Evolutionary conservation across 1,140 invertebrate genomes (phyloP), one percentile per base, ranked within the genome.

Genomic region (Gonatopus flavifemur): DNA sequence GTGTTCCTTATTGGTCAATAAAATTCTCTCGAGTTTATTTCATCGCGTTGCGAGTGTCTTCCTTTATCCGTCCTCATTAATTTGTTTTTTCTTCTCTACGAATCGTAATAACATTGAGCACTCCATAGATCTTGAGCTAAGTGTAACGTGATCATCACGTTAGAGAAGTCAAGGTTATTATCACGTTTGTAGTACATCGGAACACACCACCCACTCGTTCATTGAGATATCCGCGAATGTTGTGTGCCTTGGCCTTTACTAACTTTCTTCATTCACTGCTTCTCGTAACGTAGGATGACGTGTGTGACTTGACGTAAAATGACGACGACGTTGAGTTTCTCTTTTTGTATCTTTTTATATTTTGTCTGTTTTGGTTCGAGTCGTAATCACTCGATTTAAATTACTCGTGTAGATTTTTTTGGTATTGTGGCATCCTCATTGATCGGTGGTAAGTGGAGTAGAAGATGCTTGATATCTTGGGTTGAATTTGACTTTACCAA

Each of bases 131-230:
- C 59, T 64, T 59, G n/a, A 53, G 48, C 42, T n/a, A n/a, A n/a
- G 36, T 53, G 56, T 66, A 62, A 64, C 59, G 57, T 56, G 59
- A 61, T 58, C 57, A 62, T 60, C 45, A 54, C 59, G n/a, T n/a
- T n/a, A n/a, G n/a, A n/a, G n/a, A 52, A 60, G 57, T 66, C 72
- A 74, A 75, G 70, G 72, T 67, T 74, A 75, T 70, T 74, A 72
- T 72, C 72, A 75, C 64, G 57, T 63, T 60, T 59, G 64, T 59
- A 69, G n/a, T n/a, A n/a, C n/a, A n/a, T n/a, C n/a, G n/a, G n/a
- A n/a, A n/a, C n/a, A n/a, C n/a, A n/a, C n/a, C 66, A 67, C 64
- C 66, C 64, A 69, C 66, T 63, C 65, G 54, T 55, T 59, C 65
- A 66, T 65, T 72, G 67, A 70, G 64, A 67, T 67, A 72, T 61